Base-by-base conservation (phyloP, 53 echinoderm and acorn worm species). In the Astropecten irregularis region DNA sequence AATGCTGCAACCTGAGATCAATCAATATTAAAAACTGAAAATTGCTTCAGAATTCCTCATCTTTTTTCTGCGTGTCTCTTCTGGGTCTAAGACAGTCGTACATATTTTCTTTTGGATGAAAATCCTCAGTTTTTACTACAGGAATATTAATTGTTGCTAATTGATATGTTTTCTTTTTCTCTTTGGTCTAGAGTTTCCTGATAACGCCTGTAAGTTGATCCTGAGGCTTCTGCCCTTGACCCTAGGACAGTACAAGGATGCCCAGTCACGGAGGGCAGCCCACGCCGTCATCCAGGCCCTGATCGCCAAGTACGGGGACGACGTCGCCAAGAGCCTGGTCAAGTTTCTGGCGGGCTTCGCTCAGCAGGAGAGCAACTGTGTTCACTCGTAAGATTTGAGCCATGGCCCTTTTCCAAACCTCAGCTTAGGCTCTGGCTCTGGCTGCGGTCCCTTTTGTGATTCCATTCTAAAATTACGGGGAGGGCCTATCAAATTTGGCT, bases 181-280 rank as follows among this genome's bases (percentile, higher is more conserved):
- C n/a, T n/a, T n/a, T n/a, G n/a, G n/a, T n/a, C 0, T 55, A 96
- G 96, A 87, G 49, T 73, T 96, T 49, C 97, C 97, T 37, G 97
- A 94, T 56, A 68, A 61, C 40, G 97, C 85, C 14, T 73, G 90
- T 25, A 89, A 89, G 53, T 28, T 69, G 32, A 48, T 88, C 38
- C 63, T 87, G 29, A 77, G 76, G 50, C 27, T 94, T 1, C 84
- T 97, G 28, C 40, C 87, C 25, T 82, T 55, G 36, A 90, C 97
- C 25, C 77, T 94, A 10, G 70, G 81, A 53, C 46, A 65, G 18
- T 97, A 88, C 69, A 40, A 49, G 42, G 97, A 97, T 46, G 15
- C 84, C 25, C 32, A 34, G 18, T 94, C 94, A 21, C 84, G 94
- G 27, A 85, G 82, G 39, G 88, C 66, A 4, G 97, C 93, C 14